Evolutionary conservation across 2,888 invertebrate species (phyloP), one percentile per base, ranked within the genome.

Genomic region (Heliconius sara): DNA sequence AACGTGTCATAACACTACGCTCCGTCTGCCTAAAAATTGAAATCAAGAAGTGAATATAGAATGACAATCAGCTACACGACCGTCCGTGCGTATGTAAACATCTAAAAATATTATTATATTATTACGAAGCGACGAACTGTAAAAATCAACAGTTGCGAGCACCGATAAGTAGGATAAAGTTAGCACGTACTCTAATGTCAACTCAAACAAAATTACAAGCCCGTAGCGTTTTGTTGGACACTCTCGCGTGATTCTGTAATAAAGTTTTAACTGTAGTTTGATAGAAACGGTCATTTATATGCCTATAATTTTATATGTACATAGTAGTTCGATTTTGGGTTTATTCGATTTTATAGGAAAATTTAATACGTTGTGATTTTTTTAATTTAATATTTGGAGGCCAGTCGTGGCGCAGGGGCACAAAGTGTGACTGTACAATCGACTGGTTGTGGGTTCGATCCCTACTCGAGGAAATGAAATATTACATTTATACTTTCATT

Each of bases 241-340:
- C 87, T 85, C 87, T 85, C 90, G 86, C 94, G 95, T 95, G 94
- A 94, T 94, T 91, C 93, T 89, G 93, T 93, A 93, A 95, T 95
- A 93, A 89, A 90, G 86, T 89, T 60, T 88, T 93, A 93, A 93
- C 95, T 92, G 94, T 94, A 90, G 87, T 84, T 84, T 89, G 85
- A 91, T 91, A 91, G 89, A 91, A 91, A 86, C 85, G 85, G 85
- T 88, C 87, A 91, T 89, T 89, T 89, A 88, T 89, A 34, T 9
- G 9, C 7, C 1, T 72, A 68, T 47, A 47, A 90, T 86, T 84
- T 83, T 79, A 83, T 81, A 80, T 88, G 92, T 93, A 91, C 93
- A 93, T 89, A 93, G 52, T 52, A 85, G 85, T 34, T 39, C 84
- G 79, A 87, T 52, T 22, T 7, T 6, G 19, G 52, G 90, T 90